Evolutionary conservation across 2,888 invertebrate species (phyloP).

Genomic region (Phengaris alcon): DNA sequence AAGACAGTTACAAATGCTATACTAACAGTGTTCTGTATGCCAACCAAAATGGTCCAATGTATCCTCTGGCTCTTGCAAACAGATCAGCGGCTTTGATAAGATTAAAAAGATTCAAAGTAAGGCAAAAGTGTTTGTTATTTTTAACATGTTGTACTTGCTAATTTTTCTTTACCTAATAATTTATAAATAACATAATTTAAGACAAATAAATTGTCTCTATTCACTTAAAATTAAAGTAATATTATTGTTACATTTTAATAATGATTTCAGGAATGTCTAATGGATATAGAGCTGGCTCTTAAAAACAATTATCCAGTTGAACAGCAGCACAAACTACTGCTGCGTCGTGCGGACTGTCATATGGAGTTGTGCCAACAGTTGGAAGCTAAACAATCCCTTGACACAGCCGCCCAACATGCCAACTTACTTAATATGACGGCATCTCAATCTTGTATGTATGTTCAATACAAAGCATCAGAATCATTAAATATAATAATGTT

Average conservation of each 20-base stretch:
- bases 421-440: constrained; percentile 44
- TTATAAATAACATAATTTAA: too few species aligned
- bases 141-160: not conserved
- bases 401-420: constrained; percentile 48
- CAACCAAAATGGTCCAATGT: constrained; percentile 73
- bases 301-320: constrained; percentile 81
- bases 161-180: not conserved
- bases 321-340: constrained; percentile 81
- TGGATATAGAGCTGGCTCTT: constrained; percentile 81
- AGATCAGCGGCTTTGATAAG: constrained; percentile 83
- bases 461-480: not conserved
- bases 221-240: too few species aligned
- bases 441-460: constrained; percentile 47
- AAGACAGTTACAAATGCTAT: constrained; percentile 79
- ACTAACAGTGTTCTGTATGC: constrained; percentile 82
- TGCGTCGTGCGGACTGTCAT: constrained; percentile 83
- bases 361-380: constrained; percentile 68
- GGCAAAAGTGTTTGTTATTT: constrained; percentile 30
- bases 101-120: constrained; percentile 80
- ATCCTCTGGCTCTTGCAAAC: constrained; percentile 82
- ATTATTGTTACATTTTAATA: not conserved
- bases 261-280: constrained; percentile 77
- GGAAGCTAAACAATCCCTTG: constrained; percentile 56
- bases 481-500: too few species aligned
- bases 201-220: too few species aligned